Conservation (phyloP, 2,888 invertebrate species). For the Leptarthrus brevirostris region DNA sequence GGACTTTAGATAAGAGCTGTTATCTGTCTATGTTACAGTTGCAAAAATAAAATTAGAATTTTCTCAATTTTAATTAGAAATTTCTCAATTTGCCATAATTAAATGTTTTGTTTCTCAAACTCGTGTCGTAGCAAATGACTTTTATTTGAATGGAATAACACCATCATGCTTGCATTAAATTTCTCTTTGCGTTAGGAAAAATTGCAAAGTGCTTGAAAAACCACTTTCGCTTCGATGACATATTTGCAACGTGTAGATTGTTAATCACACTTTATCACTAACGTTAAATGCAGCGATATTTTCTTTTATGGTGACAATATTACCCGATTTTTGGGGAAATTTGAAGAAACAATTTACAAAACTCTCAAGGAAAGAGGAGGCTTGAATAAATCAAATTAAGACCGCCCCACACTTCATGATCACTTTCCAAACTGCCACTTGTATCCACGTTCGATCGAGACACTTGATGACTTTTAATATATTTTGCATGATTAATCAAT, state of each 20-base stretch:
- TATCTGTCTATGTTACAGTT: too few species aligned
- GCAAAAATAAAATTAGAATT: too few species aligned
- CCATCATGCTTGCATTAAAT: background rate
- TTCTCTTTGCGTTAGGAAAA: slow-evolving; percentile 15
- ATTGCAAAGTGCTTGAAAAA: background rate
- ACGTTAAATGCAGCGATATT: background rate
- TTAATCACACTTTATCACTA: background rate
- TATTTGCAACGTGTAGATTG: background rate
- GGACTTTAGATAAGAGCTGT: too few species aligned
- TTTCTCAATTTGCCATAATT: too few species aligned
- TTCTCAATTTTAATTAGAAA: too few species aligned
- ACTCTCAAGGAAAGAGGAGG: background rate
- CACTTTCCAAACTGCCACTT: too few species aligned
- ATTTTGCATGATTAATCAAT: background rate
- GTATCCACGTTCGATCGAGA: too few species aligned
- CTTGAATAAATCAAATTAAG: background rate
- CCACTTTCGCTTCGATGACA: slow-evolving; percentile 38
- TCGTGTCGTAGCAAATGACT: background rate
- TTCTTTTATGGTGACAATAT: slow-evolving; percentile 1
- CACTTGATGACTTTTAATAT: slow-evolving; percentile 20
- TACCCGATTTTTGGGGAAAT: background rate
- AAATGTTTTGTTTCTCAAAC: background rate
- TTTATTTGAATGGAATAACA: background rate
- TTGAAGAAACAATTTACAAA: background rate
- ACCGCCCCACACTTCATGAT: too few species aligned